A percentile compares a stretch with the other conserved stretches of the same genome.
Conservation (phyloP, 2,797 vertebrate genomes). For the Alcedo atthis region DNA sequence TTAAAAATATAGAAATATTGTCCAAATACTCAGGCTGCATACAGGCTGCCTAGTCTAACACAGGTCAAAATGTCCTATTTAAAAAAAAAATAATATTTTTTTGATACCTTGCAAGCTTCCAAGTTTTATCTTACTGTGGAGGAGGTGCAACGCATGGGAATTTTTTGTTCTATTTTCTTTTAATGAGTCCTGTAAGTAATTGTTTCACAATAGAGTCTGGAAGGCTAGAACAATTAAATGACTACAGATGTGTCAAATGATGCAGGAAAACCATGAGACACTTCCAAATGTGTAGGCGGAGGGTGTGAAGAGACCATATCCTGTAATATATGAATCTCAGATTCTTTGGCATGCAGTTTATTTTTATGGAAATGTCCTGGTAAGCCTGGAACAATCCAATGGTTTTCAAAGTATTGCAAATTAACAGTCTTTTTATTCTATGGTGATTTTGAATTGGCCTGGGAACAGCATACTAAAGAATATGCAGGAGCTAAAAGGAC, state of each 20-base stretch:
- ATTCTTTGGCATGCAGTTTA: conserved; percentile 59
- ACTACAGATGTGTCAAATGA: conserved; percentile 71
- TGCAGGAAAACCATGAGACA: conserved; percentile 69
- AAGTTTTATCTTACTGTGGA: conserved; percentile 26
- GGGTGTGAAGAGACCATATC: conserved; percentile 70
- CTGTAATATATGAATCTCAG: conserved; percentile 67
- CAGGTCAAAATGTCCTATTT: conserved; percentile 9
- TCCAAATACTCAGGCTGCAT: background rate
- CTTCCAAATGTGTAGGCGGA: conserved; percentile 68
- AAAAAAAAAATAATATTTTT: background rate
- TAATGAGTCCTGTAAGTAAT: conserved; percentile 62
- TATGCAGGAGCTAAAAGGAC: background rate
- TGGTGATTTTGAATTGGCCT: background rate
- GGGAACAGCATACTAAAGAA: background rate
- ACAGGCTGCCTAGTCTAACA: background rate
- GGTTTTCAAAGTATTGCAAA: conserved; percentile 46
- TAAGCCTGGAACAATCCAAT: conserved; percentile 53
- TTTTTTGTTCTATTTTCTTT: conserved; percentile 60
- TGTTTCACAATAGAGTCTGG: conserved; percentile 67
- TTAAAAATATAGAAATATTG: background rate
- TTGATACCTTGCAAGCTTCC: conserved; percentile 38
- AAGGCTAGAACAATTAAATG: conserved; percentile 69
- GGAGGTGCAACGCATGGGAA: conserved; percentile 17
- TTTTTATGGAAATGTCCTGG: conserved; percentile 56
- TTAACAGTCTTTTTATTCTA: conserved; percentile 7